A percentile compares a stretch with the other conserved stretches of the same genome.
Evolutionary conservation across 1,140 invertebrate species (phyloP).

Genomic region (Platyscapa corneri): DNA sequence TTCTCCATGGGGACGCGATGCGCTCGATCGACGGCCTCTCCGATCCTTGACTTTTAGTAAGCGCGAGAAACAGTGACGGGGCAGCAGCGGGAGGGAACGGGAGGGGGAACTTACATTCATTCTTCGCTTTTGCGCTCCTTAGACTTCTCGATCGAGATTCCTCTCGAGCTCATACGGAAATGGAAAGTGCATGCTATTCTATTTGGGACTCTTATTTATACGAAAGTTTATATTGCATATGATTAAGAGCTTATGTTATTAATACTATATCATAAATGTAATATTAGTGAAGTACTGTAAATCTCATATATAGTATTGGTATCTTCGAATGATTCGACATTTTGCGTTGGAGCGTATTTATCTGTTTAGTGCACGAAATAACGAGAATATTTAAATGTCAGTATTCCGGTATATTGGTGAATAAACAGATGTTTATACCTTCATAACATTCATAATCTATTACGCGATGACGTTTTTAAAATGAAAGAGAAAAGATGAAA

Average conservation of each 20-base stretch:
- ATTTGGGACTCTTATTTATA: not conserved
- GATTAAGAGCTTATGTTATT: not conserved
- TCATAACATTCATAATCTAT: not conserved
- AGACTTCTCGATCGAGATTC: not conserved
- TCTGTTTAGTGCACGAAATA: not conserved
- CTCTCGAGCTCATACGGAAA: not conserved
- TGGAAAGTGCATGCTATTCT: not conserved
- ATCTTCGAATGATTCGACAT: too few relatives aligned
- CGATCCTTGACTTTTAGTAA: slow-evolving; percentile 50
- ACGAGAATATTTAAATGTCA: not conserved
- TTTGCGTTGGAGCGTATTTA: not conserved
- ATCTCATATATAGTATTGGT: too few relatives aligned
- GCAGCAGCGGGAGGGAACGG: too few relatives aligned
- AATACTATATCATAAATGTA: not conserved
- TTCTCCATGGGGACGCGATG: slow-evolving; percentile 6
- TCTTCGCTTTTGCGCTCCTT: slow-evolving; percentile 23
- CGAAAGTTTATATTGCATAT: not conserved
- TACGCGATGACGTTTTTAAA: not conserved
- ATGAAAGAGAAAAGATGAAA: not conserved
- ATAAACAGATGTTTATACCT: not conserved
- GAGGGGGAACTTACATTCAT: slow-evolving; percentile 41
- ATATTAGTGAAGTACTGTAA: not conserved
- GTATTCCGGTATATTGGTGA: not conserved
- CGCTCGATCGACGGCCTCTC: slow-evolving; percentile 10
- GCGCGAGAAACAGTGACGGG: not conserved